Conservation (phyloP, 2,113 vertebrate genomes). For the Plestiodon gilberti region DNA sequence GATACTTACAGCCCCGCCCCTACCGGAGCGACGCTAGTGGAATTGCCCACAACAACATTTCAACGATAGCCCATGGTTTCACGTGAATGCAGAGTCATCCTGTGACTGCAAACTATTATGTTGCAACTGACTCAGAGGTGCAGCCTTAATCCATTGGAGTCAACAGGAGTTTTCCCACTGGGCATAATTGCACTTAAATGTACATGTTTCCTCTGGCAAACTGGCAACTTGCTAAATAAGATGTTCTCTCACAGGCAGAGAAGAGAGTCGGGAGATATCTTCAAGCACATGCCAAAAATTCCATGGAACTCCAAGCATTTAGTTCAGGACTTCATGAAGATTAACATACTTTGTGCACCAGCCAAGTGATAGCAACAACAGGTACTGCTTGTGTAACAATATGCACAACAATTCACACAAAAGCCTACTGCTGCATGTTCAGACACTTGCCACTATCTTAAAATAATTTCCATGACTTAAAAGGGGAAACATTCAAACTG, state of each 20-base stretch:
- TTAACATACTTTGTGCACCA: not conserved
- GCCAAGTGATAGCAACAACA: not conserved
- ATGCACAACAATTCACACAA: not conserved
- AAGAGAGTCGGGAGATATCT: not conserved
- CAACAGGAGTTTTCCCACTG: not conserved
- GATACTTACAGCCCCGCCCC: too few species aligned
- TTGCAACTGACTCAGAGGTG: not conserved
- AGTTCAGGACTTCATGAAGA: not conserved
- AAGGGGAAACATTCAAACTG: not conserved
- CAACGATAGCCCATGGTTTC: not conserved
- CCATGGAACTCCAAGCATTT: not conserved
- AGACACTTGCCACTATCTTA: not conserved
- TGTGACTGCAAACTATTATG: not conserved
- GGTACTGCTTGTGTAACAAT: not conserved
- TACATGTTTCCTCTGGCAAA: not conserved
- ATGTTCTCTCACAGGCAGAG: not conserved
- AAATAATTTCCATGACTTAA: not conserved
- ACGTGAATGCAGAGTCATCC: not conserved
- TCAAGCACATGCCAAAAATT: not conserved
- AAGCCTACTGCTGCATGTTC: not conserved
- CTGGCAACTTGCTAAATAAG: not conserved
- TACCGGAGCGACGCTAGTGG: too few species aligned
- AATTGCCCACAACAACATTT: not conserved
- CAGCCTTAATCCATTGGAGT: not conserved
- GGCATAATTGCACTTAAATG: not conserved